Evolutionary conservation across 37 sponge, comb jelly and placozoan species (phyloP).

Genomic region (Spongilla lacustris): DNA sequence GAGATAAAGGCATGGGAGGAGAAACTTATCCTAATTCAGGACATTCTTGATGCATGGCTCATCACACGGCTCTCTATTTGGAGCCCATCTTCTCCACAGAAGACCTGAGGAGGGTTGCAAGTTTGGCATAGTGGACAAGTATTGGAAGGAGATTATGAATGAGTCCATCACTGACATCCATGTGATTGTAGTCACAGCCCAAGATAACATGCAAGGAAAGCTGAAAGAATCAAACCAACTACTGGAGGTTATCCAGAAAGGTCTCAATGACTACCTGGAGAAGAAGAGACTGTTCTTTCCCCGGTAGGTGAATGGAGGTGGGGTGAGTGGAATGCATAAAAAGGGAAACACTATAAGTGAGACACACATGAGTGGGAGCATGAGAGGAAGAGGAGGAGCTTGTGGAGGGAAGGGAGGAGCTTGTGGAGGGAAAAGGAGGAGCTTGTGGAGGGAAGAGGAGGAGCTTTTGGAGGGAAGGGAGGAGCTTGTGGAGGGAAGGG

Average conservation of each 20-base stretch:
- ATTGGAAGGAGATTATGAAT: slow-evolving; percentile 92
- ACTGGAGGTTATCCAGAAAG: slow-evolving; percentile 97
- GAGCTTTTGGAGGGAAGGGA: too few species aligned
- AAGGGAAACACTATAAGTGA: too few species aligned
- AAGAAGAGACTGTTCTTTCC: slow-evolving; percentile 98
- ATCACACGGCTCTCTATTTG: slow-evolving; percentile 95
- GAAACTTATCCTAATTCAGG: slow-evolving; percentile 91
- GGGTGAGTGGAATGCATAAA: too few species aligned
- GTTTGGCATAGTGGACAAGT: slow-evolving; percentile 92
- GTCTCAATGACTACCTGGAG: slow-evolving; percentile 96
- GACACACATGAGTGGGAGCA: too few species aligned
- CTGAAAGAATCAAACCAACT: slow-evolving; percentile 86
- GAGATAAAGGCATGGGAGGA: slow-evolving; percentile 99
- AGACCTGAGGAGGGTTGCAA: slow-evolving; percentile 98
- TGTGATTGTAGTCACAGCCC: slow-evolving; percentile 80
- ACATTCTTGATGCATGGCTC: slow-evolving; percentile 96
- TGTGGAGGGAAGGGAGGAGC: too few species aligned
- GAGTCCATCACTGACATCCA: slow-evolving; percentile 88
- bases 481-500: too few species aligned
- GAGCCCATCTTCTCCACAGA: slow-evolving; percentile 97
- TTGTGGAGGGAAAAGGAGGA: too few species aligned
- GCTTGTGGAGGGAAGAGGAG: too few species aligned
- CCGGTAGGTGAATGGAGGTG: slow-evolving; percentile 52
- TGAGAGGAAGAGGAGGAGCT: too few species aligned
- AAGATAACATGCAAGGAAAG: slow-evolving; percentile 80